A percentile compares a stretch with the other conserved stretches of the same genome.
Conservation (phyloP, 2,797 vertebrate genomes). For the Lepidocolaptes lacrymiger region DNA sequence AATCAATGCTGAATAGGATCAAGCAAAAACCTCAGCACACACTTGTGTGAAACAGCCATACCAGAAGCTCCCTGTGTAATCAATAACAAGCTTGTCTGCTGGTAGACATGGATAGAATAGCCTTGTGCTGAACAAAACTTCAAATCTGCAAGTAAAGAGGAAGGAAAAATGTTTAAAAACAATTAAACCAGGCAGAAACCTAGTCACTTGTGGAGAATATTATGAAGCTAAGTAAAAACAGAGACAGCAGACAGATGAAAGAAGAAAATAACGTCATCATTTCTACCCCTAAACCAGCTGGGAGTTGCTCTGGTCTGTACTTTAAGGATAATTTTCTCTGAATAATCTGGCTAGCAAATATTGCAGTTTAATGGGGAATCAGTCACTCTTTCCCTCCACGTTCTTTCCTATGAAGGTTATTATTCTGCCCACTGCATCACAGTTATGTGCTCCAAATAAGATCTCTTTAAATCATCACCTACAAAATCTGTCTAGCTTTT, state of each 20-base stretch:
- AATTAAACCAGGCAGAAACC: not conserved
- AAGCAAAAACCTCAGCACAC: not conserved
- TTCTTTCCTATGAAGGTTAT: not conserved
- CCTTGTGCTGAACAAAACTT: not conserved
- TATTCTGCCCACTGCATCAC: not conserved
- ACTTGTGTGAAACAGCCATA: not conserved
- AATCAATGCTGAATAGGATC: not conserved
- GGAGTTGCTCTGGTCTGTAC: not conserved
- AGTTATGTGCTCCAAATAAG: not conserved
- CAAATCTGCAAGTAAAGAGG: not conserved
- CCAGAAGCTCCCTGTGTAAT: not conserved
- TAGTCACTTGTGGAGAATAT: not conserved
- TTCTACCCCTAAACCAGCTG: not conserved
- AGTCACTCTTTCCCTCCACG: not conserved
- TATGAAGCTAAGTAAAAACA: not conserved
- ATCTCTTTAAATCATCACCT: constrained; percentile 16
- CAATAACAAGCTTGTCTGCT: not conserved
- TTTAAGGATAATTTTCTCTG: not conserved
- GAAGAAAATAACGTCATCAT: not conserved
- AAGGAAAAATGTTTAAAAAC: not conserved
- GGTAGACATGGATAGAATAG: not conserved
- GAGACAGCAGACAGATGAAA: not conserved
- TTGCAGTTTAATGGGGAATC: not conserved
- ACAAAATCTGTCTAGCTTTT: not conserved
- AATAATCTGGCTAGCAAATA: not conserved